Evolutionary conservation across 2,888 invertebrate genomes (phyloP).

Genomic region (Pheosia gnoma): DNA sequence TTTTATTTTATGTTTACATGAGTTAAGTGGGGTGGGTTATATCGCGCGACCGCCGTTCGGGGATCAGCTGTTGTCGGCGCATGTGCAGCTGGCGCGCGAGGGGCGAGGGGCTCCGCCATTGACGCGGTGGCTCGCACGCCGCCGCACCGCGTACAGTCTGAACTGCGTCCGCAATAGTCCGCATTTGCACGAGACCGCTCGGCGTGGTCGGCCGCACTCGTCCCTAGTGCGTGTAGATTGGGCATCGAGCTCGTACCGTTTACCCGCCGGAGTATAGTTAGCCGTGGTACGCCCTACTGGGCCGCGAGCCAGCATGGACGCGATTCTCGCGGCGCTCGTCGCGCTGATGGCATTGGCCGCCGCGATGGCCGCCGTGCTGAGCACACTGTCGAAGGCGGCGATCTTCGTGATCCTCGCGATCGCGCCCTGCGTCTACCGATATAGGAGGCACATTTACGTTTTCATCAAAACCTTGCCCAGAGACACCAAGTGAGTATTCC

Average conservation of each 20-base stretch:
- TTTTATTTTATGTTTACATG: conserved; percentile 50
- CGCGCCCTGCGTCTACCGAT: conserved; percentile 81
- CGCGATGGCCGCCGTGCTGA: conserved; percentile 84
- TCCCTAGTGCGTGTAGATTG: conserved; percentile 44
- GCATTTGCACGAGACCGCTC: conserved; percentile 53
- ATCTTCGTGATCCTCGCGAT: conserved; percentile 86
- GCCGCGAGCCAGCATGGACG: conserved; percentile 80
- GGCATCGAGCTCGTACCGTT: conserved; percentile 44
- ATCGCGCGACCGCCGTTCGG: conserved; percentile 52
- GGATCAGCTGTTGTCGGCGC: conserved; percentile 79
- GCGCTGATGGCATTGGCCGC: conserved; percentile 81
- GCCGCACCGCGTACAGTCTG: conserved; percentile 29
- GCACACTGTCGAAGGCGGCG: conserved; percentile 87
- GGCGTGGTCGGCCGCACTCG: conserved; percentile 55
- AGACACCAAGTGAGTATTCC: conserved; percentile 86
- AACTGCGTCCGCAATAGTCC: conserved; percentile 37
- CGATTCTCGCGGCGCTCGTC: conserved; percentile 79
- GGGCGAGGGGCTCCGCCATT: conserved; percentile 58
- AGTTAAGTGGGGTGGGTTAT: conserved; percentile 49
- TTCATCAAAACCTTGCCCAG: conserved; percentile 86
- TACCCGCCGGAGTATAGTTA: conserved; percentile 50
- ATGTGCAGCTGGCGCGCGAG: conserved; percentile 70
- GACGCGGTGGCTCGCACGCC: conserved; percentile 47
- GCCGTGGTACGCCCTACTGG: conserved; percentile 70
- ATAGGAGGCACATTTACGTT: conserved; percentile 84